phyloP scores from a whole-genome alignment of 2,113 vertebrate species.

The Tyto alba region DNA sequence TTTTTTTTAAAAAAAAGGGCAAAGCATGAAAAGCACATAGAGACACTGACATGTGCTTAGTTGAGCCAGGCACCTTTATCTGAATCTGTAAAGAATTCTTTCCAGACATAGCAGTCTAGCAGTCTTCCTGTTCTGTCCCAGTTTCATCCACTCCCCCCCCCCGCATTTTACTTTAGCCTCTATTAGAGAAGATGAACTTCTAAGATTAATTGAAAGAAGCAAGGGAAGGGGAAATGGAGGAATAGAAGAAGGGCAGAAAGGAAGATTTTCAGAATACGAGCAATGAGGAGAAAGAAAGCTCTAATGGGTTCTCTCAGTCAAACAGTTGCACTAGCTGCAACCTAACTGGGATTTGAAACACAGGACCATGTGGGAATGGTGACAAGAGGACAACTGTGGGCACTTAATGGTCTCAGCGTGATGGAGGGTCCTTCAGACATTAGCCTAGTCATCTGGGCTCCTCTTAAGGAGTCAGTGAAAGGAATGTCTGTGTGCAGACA shows the following conservation, averaged over 20 bases:
- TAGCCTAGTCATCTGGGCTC: neutral
- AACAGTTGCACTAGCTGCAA: neutral
- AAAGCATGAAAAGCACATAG: fast-evolving
- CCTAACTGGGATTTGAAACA: neutral
- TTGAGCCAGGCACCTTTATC: neutral
- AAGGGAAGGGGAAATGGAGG: neutral
- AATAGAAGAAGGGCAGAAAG: neutral
- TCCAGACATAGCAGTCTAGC: neutral
- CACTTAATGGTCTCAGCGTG: neutral
- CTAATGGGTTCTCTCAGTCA: neutral
- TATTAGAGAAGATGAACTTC: neutral
- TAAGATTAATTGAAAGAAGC: neutral
- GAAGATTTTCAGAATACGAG: neutral
- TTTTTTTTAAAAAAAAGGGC: too few relatives aligned
- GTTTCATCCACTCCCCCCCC: too few relatives aligned
- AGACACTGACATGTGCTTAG: neutral
- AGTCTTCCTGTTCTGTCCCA: too few relatives aligned
- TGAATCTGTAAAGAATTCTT: neutral
- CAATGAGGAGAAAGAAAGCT: neutral
- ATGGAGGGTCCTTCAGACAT: neutral
- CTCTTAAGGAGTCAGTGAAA: neutral
- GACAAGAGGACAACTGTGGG: neutral
- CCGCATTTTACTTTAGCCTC: neutral
- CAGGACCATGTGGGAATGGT: fast-evolving
- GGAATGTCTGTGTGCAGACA: neutral